Base-by-base conservation (phyloP, 2,888 invertebrate genomes). In the Melanostoma mellinum region DNA sequence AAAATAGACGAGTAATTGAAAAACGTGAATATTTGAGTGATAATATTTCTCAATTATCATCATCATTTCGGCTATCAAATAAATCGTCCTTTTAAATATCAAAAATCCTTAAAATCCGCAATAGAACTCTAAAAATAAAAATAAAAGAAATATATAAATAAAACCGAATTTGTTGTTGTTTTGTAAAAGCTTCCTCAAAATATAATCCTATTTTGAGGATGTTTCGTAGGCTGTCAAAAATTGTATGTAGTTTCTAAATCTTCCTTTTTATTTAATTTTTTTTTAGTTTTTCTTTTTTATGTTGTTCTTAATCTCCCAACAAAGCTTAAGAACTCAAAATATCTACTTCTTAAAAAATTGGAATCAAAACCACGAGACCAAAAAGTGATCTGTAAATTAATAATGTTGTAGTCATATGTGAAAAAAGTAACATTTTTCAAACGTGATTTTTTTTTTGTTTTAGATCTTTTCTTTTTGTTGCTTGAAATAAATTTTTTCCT, bases 171-270 rank as follows among this genome's bases (percentile, higher is more conserved):
- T 55, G 74, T 75, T 71, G 69, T 44, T 60, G 78, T 79, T 74
- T 65, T 75, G 78, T 79, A 75, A 79, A 84, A 84, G 84, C 84
- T 84, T 84, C 79, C 84, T 79, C 84, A 79, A 75, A 82, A 79
- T 75, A 46, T 65, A 84, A 84, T 71, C 84, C 84, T 78, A 84
- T 84, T 84, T 84, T 84, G 84, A 84, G 84, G 84, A 79, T 84
- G 84, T 84, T 84, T 84, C 84, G 79, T 84, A 79, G 79, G 60
- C 78, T 79, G 79, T 36, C 84, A 74, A 78, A 69, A 69, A 73
- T 35, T 38, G 33, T 44, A 73, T 42, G n/a, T 3, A 10, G 10
- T 10, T 10, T 50, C 50, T 38, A 50, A 50, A 38, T 35, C 46
- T 36, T 30, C 48, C 48, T 30, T 38, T 6, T 50, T 38, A 20